A percentile compares a stretch with the other conserved stretches of the same genome.
These are phyloP conservation scores for Peromyscus maniculatus DNA, from an alignment of 2,113 vertebrate genomes.

Conservation along the genomic window DNA sequence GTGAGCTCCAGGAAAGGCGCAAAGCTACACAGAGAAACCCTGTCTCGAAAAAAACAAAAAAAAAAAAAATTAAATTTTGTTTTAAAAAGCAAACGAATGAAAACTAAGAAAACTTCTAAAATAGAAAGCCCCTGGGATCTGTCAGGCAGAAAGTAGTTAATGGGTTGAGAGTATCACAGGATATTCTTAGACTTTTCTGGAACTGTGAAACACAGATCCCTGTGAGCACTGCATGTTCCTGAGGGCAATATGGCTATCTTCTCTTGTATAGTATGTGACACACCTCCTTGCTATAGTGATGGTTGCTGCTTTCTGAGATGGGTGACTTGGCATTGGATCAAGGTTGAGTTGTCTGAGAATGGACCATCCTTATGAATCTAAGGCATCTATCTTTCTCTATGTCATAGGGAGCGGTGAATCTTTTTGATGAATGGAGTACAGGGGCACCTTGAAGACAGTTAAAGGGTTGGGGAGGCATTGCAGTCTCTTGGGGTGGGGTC, in stretches of 20 bases:
- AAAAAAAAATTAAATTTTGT: not conserved
- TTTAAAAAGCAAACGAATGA: not conserved
- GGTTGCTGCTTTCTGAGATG: not conserved
- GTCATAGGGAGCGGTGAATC: not conserved
- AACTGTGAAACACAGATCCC: not conserved
- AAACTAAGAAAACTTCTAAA: not conserved
- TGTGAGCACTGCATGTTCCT: not conserved
- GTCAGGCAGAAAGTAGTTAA: not conserved
- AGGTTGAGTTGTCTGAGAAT: not conserved
- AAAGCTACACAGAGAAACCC: too few relatives aligned
- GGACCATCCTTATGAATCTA: not conserved
- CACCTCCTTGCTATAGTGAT: not conserved
- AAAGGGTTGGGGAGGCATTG: not conserved
- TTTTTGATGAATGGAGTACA: not conserved
- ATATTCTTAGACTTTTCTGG: not conserved
- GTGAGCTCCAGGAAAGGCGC: too few relatives aligned
- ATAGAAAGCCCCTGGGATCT: not conserved
- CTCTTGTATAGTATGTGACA: not conserved
- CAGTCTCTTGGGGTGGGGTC: not conserved
- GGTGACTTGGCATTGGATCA: not conserved
- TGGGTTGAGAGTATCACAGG: not conserved
- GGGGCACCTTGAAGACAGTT: not conserved
- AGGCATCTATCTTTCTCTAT: not conserved
- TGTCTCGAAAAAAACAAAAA: too few relatives aligned
- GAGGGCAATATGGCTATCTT: not conserved